Base-by-base conservation (phyloP, 37 sponge, comb jelly and placozoan species). In the Chondrilla cf. caribensis region DNA sequence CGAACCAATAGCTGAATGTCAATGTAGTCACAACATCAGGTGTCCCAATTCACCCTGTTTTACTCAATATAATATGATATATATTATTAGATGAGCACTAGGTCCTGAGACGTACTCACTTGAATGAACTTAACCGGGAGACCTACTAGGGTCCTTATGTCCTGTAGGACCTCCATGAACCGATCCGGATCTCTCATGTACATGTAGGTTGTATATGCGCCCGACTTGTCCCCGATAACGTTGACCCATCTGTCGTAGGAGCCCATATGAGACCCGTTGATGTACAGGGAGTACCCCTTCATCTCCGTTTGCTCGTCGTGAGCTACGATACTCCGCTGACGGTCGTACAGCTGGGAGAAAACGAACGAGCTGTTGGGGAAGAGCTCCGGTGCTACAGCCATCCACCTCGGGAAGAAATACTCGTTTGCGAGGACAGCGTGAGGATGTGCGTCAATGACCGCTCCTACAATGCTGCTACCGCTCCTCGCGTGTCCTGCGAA, bases 371-470 rank as follows among this genome's bases (percentile, higher is more conserved):
- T n/a, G 8, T 6, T 7, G 29, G 25, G 6, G 64, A 19, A 62
- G 18, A 19, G 4, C 6, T n/a, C 29, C 6, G 25, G 29, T n/a
- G 6, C 64, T n/a, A n/a, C 29, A 7, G 64, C 64, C 25, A 28
- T 28, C 29, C 29, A 19, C 6, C 64, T 6, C 6, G 15, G 25
- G 6, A 62, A 15, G 6, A 62, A 29, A 15, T 62, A 62, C 29
- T 80, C 81, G 41, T 80, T 35, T 4, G 81, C 58, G 9, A 80
- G 58, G 22, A 58, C 64, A 3, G 58, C 41, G 26, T 80, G 81
- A 58, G 81, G 81, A 38, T 80, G 81, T 17, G 81, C 81, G 64
- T 80, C 81, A 2, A 80, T 37, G 2, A 80, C 58, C 7, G 81
- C 59, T 24, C 60, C 81, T 21, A 58, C 7, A 18, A 80, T 80